Conservation (phyloP, 2,113 vertebrate genomes). For the Rhynchopsitta pachyrhyncha region DNA sequence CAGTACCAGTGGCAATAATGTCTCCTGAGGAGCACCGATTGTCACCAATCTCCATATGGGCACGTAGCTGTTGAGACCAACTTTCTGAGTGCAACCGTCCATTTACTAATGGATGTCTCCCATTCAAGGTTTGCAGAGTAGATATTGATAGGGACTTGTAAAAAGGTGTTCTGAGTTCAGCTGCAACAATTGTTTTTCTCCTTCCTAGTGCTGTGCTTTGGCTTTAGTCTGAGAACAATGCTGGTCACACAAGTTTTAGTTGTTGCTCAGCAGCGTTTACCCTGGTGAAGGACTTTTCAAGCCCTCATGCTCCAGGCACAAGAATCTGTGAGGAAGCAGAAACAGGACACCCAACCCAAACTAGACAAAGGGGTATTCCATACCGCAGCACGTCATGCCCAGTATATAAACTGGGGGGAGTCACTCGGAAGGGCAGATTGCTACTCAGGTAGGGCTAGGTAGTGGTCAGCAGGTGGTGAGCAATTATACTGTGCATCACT, state of each 20-base stretch:
- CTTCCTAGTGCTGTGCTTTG: neutral
- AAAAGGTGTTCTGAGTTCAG: neutral
- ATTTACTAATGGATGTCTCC: neutral
- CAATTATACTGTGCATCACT: neutral
- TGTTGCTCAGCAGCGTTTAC: neutral
- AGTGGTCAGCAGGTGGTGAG: neutral
- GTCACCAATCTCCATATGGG: neutral
- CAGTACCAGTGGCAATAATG: neutral
- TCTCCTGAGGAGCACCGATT: neutral
- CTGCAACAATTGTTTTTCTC: neutral
- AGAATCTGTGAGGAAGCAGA: neutral
- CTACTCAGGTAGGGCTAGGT: neutral
- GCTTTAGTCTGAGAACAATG: neutral
- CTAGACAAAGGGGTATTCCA: neutral
- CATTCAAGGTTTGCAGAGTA: neutral
- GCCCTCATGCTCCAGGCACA: neutral
- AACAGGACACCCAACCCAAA: neutral
- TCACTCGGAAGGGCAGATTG: neutral
- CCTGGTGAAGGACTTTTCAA: neutral
- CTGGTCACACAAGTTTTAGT: neutral
- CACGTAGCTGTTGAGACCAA: neutral
- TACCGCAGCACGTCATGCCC: neutral
- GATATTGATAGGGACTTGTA: slow-evolving; percentile 21
- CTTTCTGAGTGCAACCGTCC: neutral
- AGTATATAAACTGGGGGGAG: neutral